Evolutionary conservation across 1,140 invertebrate species (phyloP).

Genomic region (Brachionus paranguensis): DNA sequence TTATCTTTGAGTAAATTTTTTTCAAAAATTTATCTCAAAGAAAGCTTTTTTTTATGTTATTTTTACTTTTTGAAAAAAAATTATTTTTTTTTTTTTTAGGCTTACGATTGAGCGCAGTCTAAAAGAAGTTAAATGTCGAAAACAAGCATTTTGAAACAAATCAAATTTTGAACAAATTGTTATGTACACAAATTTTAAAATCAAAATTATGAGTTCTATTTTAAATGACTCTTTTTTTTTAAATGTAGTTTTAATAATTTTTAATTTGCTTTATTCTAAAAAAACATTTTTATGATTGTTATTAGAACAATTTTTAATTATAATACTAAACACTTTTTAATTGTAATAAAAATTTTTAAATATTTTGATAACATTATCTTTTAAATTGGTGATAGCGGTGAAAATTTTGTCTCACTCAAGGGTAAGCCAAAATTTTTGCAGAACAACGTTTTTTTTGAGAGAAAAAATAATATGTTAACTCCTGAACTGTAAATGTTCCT

Average conservation of each 20-base stretch:
- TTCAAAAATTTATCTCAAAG: background rate
- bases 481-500: no score
- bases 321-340: background rate
- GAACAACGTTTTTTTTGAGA: no score
- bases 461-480: no score
- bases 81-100: background rate
- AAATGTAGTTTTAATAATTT: background rate
- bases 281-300: background rate
- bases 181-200: background rate
- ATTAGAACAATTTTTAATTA: background rate
- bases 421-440: no score
- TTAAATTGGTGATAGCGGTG: no score
- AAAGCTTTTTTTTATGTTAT: background rate
- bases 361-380: no score
- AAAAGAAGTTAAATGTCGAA: background rate
- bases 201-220: background rate
- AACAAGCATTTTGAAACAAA: background rate
- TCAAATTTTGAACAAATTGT: background rate
- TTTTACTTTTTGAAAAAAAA: background rate
- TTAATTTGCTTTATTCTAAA: background rate
- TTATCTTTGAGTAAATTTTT: slow-evolving; percentile 5
- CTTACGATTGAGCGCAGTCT: background rate
- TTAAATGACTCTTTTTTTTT: background rate
- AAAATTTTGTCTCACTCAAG: no score
- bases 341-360: no score